Conservation (phyloP, 92 coral and sea anemone species). For the Isaurus tuberculatus region DNA sequence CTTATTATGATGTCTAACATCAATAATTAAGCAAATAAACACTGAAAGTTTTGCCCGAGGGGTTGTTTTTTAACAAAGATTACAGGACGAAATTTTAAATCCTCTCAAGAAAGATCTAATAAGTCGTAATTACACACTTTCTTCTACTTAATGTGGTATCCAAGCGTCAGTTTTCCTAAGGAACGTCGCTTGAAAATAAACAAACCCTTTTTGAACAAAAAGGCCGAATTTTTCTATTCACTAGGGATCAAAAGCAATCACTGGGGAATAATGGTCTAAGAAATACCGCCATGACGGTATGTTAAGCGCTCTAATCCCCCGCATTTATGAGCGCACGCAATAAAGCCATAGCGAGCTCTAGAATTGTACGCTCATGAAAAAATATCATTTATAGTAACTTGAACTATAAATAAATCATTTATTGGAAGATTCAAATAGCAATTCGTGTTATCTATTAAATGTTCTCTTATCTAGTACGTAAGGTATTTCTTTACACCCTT, state of each 20-base stretch:
- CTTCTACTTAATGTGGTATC: background rate
- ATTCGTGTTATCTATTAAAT: background rate
- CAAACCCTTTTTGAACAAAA: constrained; percentile 46
- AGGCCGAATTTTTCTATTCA: constrained; percentile 56
- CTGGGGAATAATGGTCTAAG: constrained; percentile 25
- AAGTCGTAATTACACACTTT: background rate
- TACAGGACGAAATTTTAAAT: background rate
- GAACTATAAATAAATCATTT: background rate
- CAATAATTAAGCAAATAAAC: background rate
- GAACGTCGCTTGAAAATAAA: constrained; percentile 21
- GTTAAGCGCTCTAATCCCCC: background rate
- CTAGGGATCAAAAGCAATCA: constrained; percentile 5
- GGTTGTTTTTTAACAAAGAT: background rate
- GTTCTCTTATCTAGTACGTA: background rate
- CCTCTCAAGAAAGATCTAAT: background rate
- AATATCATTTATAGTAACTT: background rate
- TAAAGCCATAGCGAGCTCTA: background rate
- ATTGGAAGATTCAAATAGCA: background rate
- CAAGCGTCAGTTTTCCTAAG: constrained; percentile 12
- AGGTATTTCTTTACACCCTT: background rate
- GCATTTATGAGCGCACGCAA: constrained; percentile 19
- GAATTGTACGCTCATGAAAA: constrained; percentile 5
- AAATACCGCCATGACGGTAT: constrained; percentile 28
- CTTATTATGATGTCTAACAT: background rate
- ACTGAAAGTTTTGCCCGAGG: background rate